A percentile compares a stretch with the other conserved stretches of the same genome.
These are phyloP conservation scores for Malurus cyaneus DNA, from an alignment of 2,113 vertebrate species.

Conservation along the genomic window DNA sequence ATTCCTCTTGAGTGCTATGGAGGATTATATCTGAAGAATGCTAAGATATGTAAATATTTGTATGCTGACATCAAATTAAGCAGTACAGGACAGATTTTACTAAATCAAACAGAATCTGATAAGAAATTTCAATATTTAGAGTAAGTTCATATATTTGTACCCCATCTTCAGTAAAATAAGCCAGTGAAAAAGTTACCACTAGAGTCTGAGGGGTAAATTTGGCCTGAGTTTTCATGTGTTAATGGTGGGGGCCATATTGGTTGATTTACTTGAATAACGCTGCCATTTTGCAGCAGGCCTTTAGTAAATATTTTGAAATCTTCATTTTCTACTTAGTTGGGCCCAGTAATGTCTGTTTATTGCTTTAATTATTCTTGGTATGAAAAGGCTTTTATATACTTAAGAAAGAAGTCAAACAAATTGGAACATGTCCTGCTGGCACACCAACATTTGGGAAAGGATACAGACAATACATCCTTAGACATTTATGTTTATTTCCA, in stretches of 20 bases:
- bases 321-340: not conserved
- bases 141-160: not conserved
- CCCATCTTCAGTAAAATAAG: not conserved
- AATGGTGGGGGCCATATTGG: not conserved
- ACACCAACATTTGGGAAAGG: slow-evolving; percentile 18
- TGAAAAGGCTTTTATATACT: slow-evolving; percentile 43
- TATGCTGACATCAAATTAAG: not conserved
- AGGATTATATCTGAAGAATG: not conserved
- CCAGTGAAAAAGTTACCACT: not conserved
- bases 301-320: slow-evolving; percentile 40
- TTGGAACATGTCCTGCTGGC: slow-evolving; percentile 58
- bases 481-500: slow-evolving; percentile 52
- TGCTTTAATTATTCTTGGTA: slow-evolving; percentile 48
- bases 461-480: slow-evolving; percentile 20
- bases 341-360: slow-evolving; percentile 22
- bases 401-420: slow-evolving; percentile 36
- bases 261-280: slow-evolving; percentile 43
- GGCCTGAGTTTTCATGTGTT: not conserved
- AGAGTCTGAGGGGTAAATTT: not conserved
- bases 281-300: slow-evolving; percentile 26
- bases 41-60: not conserved
- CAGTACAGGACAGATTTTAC: not conserved
- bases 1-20: not conserved
- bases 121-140: not conserved
- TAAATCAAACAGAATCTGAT: not conserved